Conservation (phyloP, 2,113 vertebrate genomes). For the Myotis lucifugus region DNA sequence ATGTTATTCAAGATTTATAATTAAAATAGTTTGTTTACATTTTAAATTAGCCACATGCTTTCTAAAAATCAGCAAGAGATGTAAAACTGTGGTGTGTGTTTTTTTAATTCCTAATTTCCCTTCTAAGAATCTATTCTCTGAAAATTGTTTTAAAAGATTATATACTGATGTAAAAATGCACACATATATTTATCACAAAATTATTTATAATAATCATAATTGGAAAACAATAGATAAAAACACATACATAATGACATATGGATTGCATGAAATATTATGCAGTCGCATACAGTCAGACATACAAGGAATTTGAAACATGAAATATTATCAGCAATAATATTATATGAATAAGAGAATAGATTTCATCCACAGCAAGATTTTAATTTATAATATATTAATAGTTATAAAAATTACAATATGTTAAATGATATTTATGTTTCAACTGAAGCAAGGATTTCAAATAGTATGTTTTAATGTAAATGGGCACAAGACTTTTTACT, state of each 20-base stretch:
- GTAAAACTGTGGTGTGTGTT: background rate
- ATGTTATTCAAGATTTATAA: background rate
- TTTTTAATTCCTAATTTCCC: background rate
- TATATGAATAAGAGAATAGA: background rate
- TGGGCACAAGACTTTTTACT: background rate
- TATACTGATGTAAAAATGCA: background rate
- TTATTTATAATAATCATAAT: background rate
- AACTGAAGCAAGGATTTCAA: background rate
- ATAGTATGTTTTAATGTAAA: background rate
- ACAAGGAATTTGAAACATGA: background rate
- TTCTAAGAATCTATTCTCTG: background rate
- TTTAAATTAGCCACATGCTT: background rate
- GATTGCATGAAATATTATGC: background rate
- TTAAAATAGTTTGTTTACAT: background rate
- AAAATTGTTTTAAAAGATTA: background rate
- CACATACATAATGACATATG: background rate
- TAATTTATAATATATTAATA: background rate
- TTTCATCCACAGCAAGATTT: background rate
- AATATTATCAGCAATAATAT: background rate
- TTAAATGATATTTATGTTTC: background rate
- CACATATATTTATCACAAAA: background rate
- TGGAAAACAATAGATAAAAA: background rate
- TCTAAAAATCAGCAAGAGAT: background rate
- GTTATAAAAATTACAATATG: background rate
- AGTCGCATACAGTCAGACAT: background rate